Evolutionary conservation across 1,140 invertebrate genomes (phyloP), one percentile per base, ranked within the genome.

Genomic region (Lepidurus apus): DNA sequence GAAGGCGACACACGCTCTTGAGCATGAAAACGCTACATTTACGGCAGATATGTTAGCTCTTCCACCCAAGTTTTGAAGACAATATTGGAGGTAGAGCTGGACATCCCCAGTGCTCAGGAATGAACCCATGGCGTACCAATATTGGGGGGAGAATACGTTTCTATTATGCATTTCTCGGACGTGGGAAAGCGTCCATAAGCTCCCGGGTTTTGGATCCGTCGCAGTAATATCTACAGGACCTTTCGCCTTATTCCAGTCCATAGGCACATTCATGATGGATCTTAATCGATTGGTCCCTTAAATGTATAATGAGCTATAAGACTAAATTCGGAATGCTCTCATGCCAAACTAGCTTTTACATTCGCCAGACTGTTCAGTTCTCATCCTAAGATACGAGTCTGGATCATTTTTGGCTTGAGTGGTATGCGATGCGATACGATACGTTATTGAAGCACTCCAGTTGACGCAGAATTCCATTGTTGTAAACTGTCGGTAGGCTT

Each of bases 11-110:
- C 53, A 65, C 53, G 53, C 53, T 65, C 53, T 65, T 65, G 53
- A 65, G 53, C 53, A 65, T 65, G 53, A 65, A 65, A 65, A 65
- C 53, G 53, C 53, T 65, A 65, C 53, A 65, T 65, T 65, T 65
- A 65, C n/a, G 53, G 53, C 1, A 65, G 53, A 65, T 65, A 65
- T 65, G 53, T 65, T 65, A 21, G 8, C 53, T 65, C 53, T 9
- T 9, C 9, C 21, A 65, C 17, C 9, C 13, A 9, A 65, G 21
- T 21, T 65, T 17, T 1, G 8, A 3, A 65, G 53, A 65, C 13
- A 65, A 2, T 47, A 47, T 65, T 65, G 53, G 53, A 65, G 13
- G 53, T 65, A 65, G 21, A 65, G 13, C 17, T 65, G 53, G 53
- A 65, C 21, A 13, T 65, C 53, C 1, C 53, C 3, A 21, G 3